Evolutionary conservation across 23 tunicate genomes (phyloP), one percentile per base, ranked within the genome.

Genomic region (Trididemnum nubilum): DNA sequence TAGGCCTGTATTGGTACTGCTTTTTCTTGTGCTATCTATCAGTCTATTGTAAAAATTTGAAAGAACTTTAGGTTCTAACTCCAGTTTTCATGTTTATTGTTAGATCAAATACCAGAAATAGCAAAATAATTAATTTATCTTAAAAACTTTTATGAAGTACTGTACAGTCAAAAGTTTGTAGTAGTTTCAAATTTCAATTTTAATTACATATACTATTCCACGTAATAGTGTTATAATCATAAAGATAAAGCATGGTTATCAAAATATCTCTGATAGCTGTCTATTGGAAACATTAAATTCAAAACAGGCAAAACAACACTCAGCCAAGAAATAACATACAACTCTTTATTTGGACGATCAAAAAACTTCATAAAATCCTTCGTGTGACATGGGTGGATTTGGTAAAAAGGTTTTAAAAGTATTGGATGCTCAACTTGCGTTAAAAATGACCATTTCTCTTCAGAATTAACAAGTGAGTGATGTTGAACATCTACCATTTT

Each of bases 351-450:
- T 37, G 12, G 25, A 24, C 35, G 26, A 22, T 72, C 76, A 30
- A 87, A 33, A 22, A 82, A 79, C 34, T 82, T 38, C 97, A 92
- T 92, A 29, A 92, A 86, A 0, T 92, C 87, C 1, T 60, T 32
- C 0, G 97, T 92, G 36, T 92, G 97, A 37, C 97, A 92, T 7
- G 97, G 97, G 50, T 92, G 97, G 21, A 92, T 25, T 35, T 66
- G 75, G 72, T 33, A 86, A 79, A 32, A 92, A 1, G 97, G 97
- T 35, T 24, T 28, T 0, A 61, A 44, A 36, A 71, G 67, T 25
- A 83, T 34, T 21, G 97, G 97, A 57, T 92, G 97, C 72, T 86
- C 92, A 33, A 30, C 73, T 79, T 86, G 87, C 5, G 97, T 92
- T 33, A 92, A 5, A 58, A 87, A 86, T 36, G 78, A 35, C 97